Evolutionary conservation across 2,888 invertebrate genomes (phyloP).

Genomic region (Agriopis aurantiaria): DNA sequence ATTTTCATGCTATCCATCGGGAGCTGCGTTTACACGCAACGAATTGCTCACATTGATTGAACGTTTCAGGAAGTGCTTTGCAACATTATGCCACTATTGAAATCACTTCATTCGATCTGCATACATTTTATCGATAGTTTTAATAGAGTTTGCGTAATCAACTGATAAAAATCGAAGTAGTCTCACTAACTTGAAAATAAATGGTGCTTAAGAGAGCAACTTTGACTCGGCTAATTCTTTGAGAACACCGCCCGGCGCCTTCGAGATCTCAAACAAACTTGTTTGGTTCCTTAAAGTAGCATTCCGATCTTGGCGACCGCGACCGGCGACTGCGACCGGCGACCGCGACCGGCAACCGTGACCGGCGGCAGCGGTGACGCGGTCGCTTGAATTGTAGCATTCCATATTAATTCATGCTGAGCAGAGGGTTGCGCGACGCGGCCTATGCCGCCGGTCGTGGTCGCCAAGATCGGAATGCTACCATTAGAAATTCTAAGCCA

Average conservation of each 20-base stretch:
- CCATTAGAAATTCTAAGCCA: slow-evolving; percentile 5
- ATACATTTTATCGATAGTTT: neutral
- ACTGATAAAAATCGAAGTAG: slow-evolving; percentile 1
- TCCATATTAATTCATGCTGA: too few species aligned
- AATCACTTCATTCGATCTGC: neutral
- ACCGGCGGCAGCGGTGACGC: too few species aligned
- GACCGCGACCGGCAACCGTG: too few species aligned
- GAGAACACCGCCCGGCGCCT: slow-evolving; percentile 34
- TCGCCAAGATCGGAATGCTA: too few species aligned
- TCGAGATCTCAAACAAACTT: slow-evolving; percentile 33
- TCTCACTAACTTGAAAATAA: slow-evolving; percentile 42
- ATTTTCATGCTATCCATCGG: slow-evolving; percentile 78
- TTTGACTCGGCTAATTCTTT: slow-evolving; percentile 44
- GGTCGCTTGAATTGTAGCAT: too few species aligned
- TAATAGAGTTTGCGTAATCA: neutral
- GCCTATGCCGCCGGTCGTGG: too few species aligned
- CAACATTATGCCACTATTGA: slow-evolving; percentile 8
- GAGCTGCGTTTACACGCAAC: slow-evolving; percentile 76
- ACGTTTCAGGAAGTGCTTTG: slow-evolving; percentile 40
- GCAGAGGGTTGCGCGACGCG: too few species aligned
- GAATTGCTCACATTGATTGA: slow-evolving; percentile 79
- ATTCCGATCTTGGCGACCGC: too few species aligned
- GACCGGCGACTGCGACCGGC: too few species aligned
- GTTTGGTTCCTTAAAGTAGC: slow-evolving; percentile 10
- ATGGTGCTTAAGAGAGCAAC: slow-evolving; percentile 39